Conservation (phyloP, 2,888 invertebrate species). For the Eremobia ochroleuca region DNA sequence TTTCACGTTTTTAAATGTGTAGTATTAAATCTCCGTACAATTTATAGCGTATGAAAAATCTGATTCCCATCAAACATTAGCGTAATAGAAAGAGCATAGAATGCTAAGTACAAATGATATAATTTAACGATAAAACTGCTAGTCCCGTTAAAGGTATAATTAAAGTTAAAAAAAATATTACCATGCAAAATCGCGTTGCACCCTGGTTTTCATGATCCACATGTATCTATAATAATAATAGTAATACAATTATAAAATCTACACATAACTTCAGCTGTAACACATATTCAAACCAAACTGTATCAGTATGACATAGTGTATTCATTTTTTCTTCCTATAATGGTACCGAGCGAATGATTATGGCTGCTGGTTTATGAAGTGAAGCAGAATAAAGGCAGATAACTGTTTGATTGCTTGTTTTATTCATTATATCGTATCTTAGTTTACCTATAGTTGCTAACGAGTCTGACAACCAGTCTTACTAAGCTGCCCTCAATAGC, state of each 20-base stretch:
- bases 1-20: conserved; percentile 51
- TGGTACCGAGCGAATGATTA: conserved; percentile 90
- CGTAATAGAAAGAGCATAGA: conserved; percentile 88
- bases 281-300: conserved; percentile 91
- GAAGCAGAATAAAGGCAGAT: conserved; percentile 90
- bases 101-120: conserved; percentile 90
- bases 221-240: conserved; percentile 89
- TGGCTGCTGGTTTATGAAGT: conserved; percentile 90
- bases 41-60: conserved; percentile 78
- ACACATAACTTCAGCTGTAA: conserved; percentile 90
- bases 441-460: neutral
- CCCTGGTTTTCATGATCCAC: conserved; percentile 90
- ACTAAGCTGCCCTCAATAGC: too few species aligned
- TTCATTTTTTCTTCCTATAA: conserved; percentile 90
- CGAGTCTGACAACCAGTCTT: neutral
- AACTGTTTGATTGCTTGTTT: conserved; percentile 90
- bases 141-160: conserved; percentile 86
- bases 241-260: conserved; percentile 87
- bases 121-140: conserved; percentile 88
- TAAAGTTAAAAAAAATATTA: conserved; percentile 77
- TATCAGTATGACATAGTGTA: conserved; percentile 90
- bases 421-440: conserved; percentile 69
- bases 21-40: conserved; percentile 53
- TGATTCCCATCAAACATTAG: conserved; percentile 89
- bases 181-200: conserved; percentile 87